These are phyloP conservation scores for Tethea ocularis DNA, from an alignment of 2,888 invertebrate genomes.

Conservation along the genomic window DNA sequence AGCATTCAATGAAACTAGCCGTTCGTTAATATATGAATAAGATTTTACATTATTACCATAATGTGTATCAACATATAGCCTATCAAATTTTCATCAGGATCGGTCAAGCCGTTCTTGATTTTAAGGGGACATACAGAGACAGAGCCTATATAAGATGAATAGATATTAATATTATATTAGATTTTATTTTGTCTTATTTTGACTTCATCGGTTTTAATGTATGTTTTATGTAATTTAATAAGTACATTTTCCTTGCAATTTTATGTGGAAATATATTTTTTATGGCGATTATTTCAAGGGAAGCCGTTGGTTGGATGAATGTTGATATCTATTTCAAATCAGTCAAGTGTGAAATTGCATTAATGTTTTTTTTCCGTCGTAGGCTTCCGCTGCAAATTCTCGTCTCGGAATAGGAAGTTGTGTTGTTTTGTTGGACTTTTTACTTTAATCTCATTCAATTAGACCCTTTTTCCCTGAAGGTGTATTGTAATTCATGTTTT, in stretches of 20 bases:
- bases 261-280: constrained; percentile 8
- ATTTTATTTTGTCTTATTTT: too few species aligned
- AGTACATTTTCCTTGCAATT: not conserved
- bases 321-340: constrained; percentile 34
- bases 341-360: constrained; percentile 51
- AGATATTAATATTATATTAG: too few species aligned
- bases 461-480: not conserved
- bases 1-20: too few species aligned
- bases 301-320: constrained; percentile 31
- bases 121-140: too few species aligned
- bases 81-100: too few species aligned
- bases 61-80: too few species aligned
- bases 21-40: too few species aligned
- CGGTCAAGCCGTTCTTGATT: too few species aligned
- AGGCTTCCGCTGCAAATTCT: constrained; percentile 39
- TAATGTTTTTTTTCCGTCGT: constrained; percentile 35
- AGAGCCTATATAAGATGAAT: too few species aligned
- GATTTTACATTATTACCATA: too few species aligned
- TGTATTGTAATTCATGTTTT: not conserved
- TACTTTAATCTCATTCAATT: constrained; percentile 1
- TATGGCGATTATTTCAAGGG: constrained; percentile 9
- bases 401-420: constrained; percentile 42
- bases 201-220: not conserved
- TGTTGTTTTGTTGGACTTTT: constrained; percentile 14
- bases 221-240: not conserved